A percentile compares a stretch with the other conserved stretches of the same genome.
Evolutionary conservation across 2,888 invertebrate species (phyloP).

Genomic region (Cyaniris semiargus): DNA sequence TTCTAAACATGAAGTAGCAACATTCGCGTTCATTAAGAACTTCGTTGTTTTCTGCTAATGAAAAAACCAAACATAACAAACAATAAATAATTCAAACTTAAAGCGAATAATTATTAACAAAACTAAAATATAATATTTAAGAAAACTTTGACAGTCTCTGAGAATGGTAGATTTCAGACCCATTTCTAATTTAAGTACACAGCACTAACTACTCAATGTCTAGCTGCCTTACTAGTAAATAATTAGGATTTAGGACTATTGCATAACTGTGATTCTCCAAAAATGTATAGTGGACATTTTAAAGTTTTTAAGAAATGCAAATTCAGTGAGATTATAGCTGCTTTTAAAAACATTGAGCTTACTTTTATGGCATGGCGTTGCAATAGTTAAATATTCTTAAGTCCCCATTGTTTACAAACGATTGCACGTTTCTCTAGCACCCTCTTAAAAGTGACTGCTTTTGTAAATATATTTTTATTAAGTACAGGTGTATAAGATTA

Average conservation of each 20-base stretch:
- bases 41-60: neutral
- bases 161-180: neutral
- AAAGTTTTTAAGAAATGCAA: neutral
- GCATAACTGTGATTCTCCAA: neutral
- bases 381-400: neutral
- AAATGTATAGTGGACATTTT: neutral
- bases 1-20: neutral
- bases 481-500: neutral
- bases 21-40: neutral
- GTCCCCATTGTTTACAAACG: neutral
- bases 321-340: neutral
- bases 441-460: neutral
- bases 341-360: neutral
- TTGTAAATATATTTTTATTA: constrained; percentile 24
- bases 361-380: neutral
- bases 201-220: neutral
- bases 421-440: constrained; percentile 4
- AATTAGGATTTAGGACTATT: neutral
- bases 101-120: constrained; percentile 16
- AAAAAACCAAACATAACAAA: constrained; percentile 12
- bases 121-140: constrained; percentile 19
- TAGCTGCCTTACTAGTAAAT: neutral
- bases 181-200: constrained; percentile 15
- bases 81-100: constrained; percentile 23
- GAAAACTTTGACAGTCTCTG: neutral